Base-by-base conservation (phyloP, 2,797 vertebrate genomes). In the Coccyzus lansbergi region DNA sequence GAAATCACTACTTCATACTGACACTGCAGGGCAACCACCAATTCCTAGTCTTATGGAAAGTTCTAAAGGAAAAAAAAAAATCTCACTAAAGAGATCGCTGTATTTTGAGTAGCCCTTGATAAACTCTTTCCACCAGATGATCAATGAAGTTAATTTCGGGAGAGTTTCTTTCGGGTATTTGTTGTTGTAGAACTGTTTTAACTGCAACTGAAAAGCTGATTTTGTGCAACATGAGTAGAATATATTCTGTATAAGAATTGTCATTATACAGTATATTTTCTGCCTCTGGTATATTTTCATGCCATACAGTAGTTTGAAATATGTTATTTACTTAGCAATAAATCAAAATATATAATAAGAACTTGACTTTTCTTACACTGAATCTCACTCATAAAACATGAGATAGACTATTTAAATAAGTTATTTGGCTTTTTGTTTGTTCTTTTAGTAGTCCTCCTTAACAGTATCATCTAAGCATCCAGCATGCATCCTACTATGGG, bases 321-420 rank as follows among this genome's bases (percentile, higher is more conserved):
- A 69, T 2, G 2, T 5, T 72, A 26, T 44, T 90, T 85, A 42
- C n/a, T 70, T 88, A 31, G 22, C n/a, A 59, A 70, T 48, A 80
- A 72, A 82, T 80, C 55, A n/a, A 85, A 86, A 44, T 70, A 74
- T 80, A 84, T 74, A 81, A 62, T 59, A 85, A 84, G 46, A 83
- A 63, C 44, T 62, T 34, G 26, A 56, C 10, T 93, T 65, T 42
- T 55, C 60, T 69, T 48, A 62, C 24, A 51, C 38, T 31, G 15
- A 90, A 51, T 28, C 11, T 28, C 51, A 85, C 55, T 13, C 20
- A 31, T 31, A 59, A 91, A 52, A 68, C 59, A 74, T 3, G 4
- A 63, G 69, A 16, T 10, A 51, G 20, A 18, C 25, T 36, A 60
- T 29, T 82, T 62, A 20, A 83, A 69, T 7, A 33, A 82, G 29